Evolutionary conservation across 2,888 invertebrate genomes (phyloP).

Genomic region (Chymomyza fuscimana): DNA sequence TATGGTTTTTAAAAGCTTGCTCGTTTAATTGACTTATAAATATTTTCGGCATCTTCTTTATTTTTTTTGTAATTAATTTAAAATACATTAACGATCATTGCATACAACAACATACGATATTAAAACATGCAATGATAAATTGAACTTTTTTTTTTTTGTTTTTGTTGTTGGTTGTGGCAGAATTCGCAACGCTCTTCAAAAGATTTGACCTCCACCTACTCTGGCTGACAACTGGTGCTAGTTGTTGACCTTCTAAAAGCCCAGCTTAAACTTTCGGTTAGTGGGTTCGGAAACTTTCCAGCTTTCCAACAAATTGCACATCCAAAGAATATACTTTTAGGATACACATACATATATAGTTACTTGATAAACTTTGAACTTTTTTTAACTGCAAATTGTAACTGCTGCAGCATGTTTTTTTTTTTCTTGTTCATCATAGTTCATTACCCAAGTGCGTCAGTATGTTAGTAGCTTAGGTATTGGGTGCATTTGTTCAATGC

Average conservation of each 20-base stretch:
- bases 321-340: background rate
- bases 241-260: background rate
- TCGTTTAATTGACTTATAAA: conserved; percentile 5
- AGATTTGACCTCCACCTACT: conserved; percentile 64
- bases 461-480: conserved; percentile 25
- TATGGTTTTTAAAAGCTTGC: conserved; percentile 5
- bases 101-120: background rate
- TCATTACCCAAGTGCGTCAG: no score
- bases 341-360: background rate
- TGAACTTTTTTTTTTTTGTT: conserved; percentile 3
- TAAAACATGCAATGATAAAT: background rate
- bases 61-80: conserved; percentile 49
- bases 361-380: background rate
- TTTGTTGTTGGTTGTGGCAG: conserved; percentile 38
- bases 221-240: conserved; percentile 51
- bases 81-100: conserved; percentile 36
- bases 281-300: conserved; percentile 14
- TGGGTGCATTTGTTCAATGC: conserved; percentile 57
- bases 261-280: background rate
- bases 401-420: no score
- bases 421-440: no score
- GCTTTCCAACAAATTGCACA: conserved; percentile 43
- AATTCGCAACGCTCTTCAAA: conserved; percentile 53
- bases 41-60: background rate
- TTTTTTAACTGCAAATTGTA: background rate